These are phyloP conservation scores for Lepeophtheirus nordmannii DNA, from an alignment of 2,888 invertebrate species.

Conservation along the genomic window DNA sequence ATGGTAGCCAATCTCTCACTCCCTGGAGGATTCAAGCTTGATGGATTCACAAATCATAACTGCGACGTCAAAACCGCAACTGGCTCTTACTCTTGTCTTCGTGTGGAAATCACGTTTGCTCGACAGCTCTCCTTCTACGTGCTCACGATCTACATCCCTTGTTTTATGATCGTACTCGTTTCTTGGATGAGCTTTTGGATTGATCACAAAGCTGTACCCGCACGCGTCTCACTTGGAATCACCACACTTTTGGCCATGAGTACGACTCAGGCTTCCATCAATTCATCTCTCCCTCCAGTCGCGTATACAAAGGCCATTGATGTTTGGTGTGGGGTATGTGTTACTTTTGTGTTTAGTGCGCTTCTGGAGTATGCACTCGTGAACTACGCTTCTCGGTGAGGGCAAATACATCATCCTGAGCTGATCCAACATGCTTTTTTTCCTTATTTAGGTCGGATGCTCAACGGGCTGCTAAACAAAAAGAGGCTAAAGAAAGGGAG, in stretches of 20 bases:
- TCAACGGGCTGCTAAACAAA: constrained; percentile 23
- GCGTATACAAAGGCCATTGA: constrained; percentile 33
- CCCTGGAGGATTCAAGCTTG: constrained; percentile 35
- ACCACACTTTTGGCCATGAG: constrained; percentile 93
- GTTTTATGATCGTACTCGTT: constrained; percentile 35
- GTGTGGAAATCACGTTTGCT: constrained; percentile 37
- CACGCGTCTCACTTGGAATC: constrained; percentile 80
- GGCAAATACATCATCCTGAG: neutral
- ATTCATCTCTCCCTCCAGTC: constrained; percentile 23
- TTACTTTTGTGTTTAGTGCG: constrained; percentile 39
- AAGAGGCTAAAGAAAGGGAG: constrained; percentile 22
- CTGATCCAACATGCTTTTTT: neutral
- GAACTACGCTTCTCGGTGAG: constrained; percentile 36
- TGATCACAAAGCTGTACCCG: constrained; percentile 43
- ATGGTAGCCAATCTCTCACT: constrained; percentile 32
- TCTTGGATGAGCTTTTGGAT: constrained; percentile 34
- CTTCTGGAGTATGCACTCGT: constrained; percentile 41
- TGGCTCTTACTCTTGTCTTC: constrained; percentile 39
- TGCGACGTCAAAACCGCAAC: constrained; percentile 37
- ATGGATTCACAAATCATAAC: constrained; percentile 33
- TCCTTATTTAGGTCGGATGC: constrained; percentile 23
- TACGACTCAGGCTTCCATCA: constrained; percentile 51
- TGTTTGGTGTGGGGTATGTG: constrained; percentile 33
- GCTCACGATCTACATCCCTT: constrained; percentile 40
- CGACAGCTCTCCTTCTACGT: constrained; percentile 41